These are phyloP conservation scores for Leptestheria dahalacensis DNA, from an alignment of 1,140 invertebrate species.

Conservation along the genomic window DNA sequence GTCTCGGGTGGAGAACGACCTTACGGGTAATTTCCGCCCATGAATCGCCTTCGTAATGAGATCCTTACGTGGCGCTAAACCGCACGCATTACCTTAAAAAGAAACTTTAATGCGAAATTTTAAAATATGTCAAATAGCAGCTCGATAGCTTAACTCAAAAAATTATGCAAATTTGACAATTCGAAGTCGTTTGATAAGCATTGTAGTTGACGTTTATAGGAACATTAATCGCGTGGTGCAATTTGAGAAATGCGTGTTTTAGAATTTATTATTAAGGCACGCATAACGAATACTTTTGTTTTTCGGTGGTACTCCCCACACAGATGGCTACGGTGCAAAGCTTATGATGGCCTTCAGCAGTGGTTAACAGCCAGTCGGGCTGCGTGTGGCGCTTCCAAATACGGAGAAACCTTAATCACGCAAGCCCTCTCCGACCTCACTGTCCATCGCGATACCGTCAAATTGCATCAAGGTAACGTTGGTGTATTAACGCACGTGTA, in stretches of 20 bases:
- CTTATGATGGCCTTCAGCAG: background rate
- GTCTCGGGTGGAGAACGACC: background rate
- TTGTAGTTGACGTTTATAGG: too few relatives aligned
- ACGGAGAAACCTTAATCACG: background rate
- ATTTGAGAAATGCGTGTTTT: too few relatives aligned
- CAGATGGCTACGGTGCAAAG: background rate
- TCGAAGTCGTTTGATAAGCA: too few relatives aligned
- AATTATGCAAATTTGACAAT: too few relatives aligned
- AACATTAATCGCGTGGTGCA: too few relatives aligned
- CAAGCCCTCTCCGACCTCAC: background rate
- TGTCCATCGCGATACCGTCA: constrained; percentile 4
- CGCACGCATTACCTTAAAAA: too few relatives aligned
- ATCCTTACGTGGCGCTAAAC: too few relatives aligned
- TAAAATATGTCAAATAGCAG: background rate
- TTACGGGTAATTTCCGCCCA: too few relatives aligned
- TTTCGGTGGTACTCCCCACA: background rate
- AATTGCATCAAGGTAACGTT: background rate
- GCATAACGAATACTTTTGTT: background rate
- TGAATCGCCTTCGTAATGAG: too few relatives aligned
- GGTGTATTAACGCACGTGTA: background rate
- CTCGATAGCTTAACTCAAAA: too few relatives aligned
- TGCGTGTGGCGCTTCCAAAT: background rate
- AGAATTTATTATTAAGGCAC: too few relatives aligned
- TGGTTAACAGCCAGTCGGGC: constrained; percentile 2
- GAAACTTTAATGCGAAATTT: background rate